phyloP scores from a whole-genome alignment of 2,888 invertebrate species.

The Rhamnusium bicolor region DNA sequence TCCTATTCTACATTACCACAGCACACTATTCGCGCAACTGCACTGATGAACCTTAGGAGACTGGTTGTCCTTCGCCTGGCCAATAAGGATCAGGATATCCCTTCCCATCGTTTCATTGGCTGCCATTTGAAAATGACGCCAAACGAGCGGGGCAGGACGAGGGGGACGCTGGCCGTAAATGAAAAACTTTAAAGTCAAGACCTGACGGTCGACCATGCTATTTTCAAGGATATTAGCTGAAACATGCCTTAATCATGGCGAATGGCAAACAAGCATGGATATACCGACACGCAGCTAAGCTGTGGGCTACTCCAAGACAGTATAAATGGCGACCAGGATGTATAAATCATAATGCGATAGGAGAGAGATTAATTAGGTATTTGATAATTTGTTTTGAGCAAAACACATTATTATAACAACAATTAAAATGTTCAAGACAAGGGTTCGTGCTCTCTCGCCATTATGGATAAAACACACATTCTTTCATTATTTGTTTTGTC shows the following conservation, averaged over 20 bases:
- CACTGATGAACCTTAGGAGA: slow-evolving; percentile 54
- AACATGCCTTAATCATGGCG: slow-evolving; percentile 49
- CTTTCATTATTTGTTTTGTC: not conserved
- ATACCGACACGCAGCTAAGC: slow-evolving; percentile 37
- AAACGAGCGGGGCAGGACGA: slow-evolving; percentile 34
- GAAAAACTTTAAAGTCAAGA: slow-evolving; percentile 58
- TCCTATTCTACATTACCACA: slow-evolving; percentile 44
- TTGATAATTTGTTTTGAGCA: not conserved
- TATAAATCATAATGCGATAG: slow-evolving; percentile 19
- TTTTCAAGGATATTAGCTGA: slow-evolving; percentile 59
- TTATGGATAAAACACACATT: not conserved
- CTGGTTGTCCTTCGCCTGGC: slow-evolving; percentile 67
- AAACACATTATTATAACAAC: not conserved
- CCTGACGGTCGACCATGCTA: slow-evolving; percentile 66
- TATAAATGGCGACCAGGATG: slow-evolving; percentile 31
- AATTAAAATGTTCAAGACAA: slow-evolving; percentile 4
- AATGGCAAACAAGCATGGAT: slow-evolving; percentile 50
- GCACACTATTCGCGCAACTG: slow-evolving; percentile 55
- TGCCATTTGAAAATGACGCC: slow-evolving; percentile 62
- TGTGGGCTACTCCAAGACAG: slow-evolving; percentile 29
- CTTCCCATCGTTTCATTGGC: slow-evolving; percentile 65
- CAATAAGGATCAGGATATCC: slow-evolving; percentile 63
- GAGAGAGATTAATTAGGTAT: slow-evolving; percentile 10
- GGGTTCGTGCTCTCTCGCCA: not conserved
- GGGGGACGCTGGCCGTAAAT: slow-evolving; percentile 41